These are phyloP conservation scores for Brachionus koreanus DNA, from an alignment of 1,140 invertebrate genomes.

Conservation along the genomic window DNA sequence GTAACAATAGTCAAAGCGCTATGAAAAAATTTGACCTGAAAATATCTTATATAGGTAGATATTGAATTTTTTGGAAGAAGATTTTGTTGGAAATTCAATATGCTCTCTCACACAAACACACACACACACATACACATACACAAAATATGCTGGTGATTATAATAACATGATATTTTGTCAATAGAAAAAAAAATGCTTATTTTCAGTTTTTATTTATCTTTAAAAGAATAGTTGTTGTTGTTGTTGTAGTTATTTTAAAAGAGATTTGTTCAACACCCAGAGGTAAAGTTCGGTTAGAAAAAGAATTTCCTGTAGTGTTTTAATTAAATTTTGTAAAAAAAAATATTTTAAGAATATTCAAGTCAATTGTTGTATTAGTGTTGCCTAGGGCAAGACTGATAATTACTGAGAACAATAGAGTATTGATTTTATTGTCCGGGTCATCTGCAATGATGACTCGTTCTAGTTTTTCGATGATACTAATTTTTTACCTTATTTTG, in stretches of 20 bases:
- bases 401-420: conserved; percentile 2
- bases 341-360: conserved; percentile 4
- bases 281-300: background rate
- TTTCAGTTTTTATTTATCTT: conserved; percentile 24
- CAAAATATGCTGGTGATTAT: background rate
- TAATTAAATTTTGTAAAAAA: conserved; percentile 8
- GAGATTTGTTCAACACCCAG: background rate
- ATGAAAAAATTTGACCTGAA: background rate
- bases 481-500: conserved; percentile 2
- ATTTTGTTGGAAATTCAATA: background rate
- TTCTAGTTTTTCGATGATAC: conserved; percentile 19
- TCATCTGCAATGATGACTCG: conserved; percentile 6
- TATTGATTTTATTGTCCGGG: conserved; percentile 10
- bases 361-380: background rate
- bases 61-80: conserved; percentile 13
- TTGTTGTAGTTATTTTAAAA: background rate
- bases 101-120: background rate
- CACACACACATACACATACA: background rate
- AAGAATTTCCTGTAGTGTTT: conserved; percentile 36
- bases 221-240: background rate
- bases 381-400: background rate
- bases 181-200: background rate
- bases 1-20: background rate
- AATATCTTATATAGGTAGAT: background rate
- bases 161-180: conserved; percentile 39